Evolutionary conservation across 2,113 vertebrate genomes (phyloP).

Genomic region (Mesoclemmys tuberculata): DNA sequence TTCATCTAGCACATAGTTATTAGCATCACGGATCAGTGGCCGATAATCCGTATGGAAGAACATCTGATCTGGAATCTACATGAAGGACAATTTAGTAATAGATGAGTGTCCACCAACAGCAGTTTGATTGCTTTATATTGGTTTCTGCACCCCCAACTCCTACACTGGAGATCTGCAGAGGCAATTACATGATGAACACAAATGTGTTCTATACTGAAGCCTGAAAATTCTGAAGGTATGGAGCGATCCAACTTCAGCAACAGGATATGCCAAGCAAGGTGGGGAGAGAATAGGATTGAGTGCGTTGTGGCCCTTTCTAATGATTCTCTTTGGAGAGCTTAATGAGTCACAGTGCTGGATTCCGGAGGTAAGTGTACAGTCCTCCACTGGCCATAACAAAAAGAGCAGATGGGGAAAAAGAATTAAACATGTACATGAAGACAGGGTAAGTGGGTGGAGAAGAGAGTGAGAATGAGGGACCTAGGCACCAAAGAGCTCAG

Average conservation of each 20-base stretch:
- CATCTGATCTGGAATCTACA: constrained; percentile 98
- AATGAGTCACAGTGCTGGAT: neutral
- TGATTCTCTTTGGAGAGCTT: neutral
- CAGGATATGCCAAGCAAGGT: neutral
- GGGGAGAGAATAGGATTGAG: neutral
- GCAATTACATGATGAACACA: constrained; percentile 3
- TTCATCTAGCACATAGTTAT: constrained; percentile 98
- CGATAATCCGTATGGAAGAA: constrained; percentile 99
- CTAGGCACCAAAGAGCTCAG: neutral
- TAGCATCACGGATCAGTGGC: constrained; percentile 95
- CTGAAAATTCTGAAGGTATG: neutral
- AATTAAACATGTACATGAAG: neutral
- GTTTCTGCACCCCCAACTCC: constrained; percentile 1
- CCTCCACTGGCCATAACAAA: neutral
- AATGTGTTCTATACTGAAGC: neutral
- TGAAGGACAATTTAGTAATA: neutral
- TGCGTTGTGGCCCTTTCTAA: neutral
- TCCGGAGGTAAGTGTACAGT: neutral
- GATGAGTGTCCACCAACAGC: constrained; percentile 35
- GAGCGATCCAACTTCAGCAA: neutral
- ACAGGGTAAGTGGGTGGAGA: neutral
- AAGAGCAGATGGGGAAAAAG: neutral
- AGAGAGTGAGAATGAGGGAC: neutral
- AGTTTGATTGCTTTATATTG: constrained; percentile 31
- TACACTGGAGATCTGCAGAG: neutral